Evolutionary conservation across 2,888 invertebrate species (phyloP).

Genomic region (Bugula neritina): DNA sequence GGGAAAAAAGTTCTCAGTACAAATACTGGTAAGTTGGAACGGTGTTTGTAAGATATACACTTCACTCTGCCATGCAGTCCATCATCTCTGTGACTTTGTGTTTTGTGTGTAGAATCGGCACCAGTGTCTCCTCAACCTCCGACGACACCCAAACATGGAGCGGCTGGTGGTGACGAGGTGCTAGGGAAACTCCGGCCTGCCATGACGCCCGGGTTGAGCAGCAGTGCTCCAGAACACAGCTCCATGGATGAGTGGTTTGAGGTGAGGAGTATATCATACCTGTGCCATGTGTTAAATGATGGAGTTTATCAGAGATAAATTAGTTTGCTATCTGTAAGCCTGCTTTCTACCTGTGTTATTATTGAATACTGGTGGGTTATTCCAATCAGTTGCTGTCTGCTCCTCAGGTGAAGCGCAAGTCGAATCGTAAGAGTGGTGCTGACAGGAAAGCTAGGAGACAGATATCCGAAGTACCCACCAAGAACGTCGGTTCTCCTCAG

Average conservation of each 20-base stretch:
- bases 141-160: background rate
- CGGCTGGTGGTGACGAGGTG: background rate
- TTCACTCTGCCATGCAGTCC: too few species aligned
- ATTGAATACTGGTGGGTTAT: too few species aligned
- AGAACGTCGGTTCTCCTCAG: too few species aligned
- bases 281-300: background rate
- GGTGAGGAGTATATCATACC: conserved; percentile 50
- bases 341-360: too few species aligned
- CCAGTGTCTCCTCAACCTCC: conserved; percentile 10
- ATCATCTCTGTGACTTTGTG: background rate
- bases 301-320: too few species aligned
- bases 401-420: conserved; percentile 4
- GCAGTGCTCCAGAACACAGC: conserved; percentile 42
- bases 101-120: background rate
- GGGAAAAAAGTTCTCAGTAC: conserved; percentile 37
- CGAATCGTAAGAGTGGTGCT: background rate
- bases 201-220: conserved; percentile 34
- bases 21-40: background rate
- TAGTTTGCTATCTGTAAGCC: too few species aligned
- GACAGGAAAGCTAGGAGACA: too few species aligned
- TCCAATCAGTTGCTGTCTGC: background rate
- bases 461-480: too few species aligned
- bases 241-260: conserved; percentile 61
- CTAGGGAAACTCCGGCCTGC: background rate
- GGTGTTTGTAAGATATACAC: too few species aligned